These are phyloP conservation scores for Cisticola juncidis DNA, from an alignment of 2,113 vertebrate genomes.

Conservation along the genomic window DNA sequence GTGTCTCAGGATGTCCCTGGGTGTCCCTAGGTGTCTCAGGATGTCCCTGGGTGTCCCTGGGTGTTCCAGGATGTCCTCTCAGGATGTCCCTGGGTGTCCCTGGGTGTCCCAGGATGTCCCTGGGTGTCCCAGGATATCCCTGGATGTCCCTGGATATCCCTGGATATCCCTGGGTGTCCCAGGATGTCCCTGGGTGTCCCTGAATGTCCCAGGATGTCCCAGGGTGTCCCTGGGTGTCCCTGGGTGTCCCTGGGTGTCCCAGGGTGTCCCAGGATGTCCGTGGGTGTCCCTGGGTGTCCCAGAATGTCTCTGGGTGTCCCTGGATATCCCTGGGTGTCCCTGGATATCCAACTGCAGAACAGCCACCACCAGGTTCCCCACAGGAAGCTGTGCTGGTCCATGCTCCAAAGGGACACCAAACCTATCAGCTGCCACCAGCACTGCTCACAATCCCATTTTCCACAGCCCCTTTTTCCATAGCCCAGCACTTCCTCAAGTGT, in stretches of 20 bases:
- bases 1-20: too few species aligned
- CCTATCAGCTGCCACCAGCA: neutral
- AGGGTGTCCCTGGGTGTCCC: neutral
- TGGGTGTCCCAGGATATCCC: neutral
- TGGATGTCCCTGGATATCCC: too few species aligned
- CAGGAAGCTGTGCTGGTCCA: neutral
- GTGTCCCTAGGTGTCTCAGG: too few species aligned
- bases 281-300: too few species aligned
- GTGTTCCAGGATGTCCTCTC: too few species aligned
- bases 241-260: neutral
- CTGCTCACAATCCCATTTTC: fast-evolving
- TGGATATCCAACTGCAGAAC: neutral
- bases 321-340: too few species aligned
- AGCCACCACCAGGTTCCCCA: neutral
- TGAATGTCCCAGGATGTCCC: neutral
- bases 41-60: too few species aligned
- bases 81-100: too few species aligned
- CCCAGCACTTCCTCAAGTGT: neutral
- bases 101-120: neutral
- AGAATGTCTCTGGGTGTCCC: too few species aligned
- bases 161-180: neutral
- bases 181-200: neutral
- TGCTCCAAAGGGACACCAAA: neutral
- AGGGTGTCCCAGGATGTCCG: too few species aligned
- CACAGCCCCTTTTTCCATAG: neutral